These are phyloP conservation scores for Noctua pronuba DNA, from an alignment of 2,888 invertebrate species.

Conservation along the genomic window DNA sequence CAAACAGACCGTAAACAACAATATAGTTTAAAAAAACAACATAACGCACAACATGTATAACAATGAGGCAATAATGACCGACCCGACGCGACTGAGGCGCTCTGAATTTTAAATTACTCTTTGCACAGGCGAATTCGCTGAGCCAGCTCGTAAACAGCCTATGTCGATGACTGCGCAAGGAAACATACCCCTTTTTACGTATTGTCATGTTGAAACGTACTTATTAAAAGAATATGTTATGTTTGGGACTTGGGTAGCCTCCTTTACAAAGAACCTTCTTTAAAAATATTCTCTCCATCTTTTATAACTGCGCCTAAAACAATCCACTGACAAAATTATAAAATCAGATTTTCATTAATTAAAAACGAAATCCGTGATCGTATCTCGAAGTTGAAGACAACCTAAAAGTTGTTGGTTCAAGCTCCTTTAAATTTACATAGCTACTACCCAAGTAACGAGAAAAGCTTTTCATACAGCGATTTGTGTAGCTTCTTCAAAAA, in stretches of 20 bases:
- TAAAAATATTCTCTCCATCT: background rate
- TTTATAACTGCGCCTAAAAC: background rate
- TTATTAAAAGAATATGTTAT: slow-evolving; percentile 10
- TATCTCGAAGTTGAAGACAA: slow-evolving; percentile 47
- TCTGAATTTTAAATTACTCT: slow-evolving; percentile 89
- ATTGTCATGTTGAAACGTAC: slow-evolving; percentile 38
- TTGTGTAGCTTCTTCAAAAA: slow-evolving; percentile 47
- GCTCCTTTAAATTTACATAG: slow-evolving; percentile 50
- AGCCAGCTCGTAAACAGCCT: slow-evolving; percentile 81
- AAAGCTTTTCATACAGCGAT: slow-evolving; percentile 45
- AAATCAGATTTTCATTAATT: slow-evolving; percentile 44
- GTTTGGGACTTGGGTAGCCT: background rate
- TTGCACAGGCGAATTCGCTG: slow-evolving; percentile 83
- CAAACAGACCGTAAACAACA: slow-evolving; percentile 40
- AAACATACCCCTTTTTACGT: slow-evolving; percentile 58
- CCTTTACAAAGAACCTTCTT: background rate
- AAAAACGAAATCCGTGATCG: slow-evolving; percentile 43
- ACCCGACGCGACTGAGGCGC: slow-evolving; percentile 78
- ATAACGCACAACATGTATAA: slow-evolving; percentile 67
- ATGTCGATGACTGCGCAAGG: slow-evolving; percentile 63
- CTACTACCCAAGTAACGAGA: slow-evolving; percentile 41
- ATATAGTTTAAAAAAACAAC: slow-evolving; percentile 62
- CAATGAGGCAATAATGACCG: slow-evolving; percentile 83
- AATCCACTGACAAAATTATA: background rate
- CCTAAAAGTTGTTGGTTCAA: slow-evolving; percentile 39